Evolutionary conservation across 2,113 vertebrate species (phyloP).

Genomic region (Cyprinus carpio): DNA sequence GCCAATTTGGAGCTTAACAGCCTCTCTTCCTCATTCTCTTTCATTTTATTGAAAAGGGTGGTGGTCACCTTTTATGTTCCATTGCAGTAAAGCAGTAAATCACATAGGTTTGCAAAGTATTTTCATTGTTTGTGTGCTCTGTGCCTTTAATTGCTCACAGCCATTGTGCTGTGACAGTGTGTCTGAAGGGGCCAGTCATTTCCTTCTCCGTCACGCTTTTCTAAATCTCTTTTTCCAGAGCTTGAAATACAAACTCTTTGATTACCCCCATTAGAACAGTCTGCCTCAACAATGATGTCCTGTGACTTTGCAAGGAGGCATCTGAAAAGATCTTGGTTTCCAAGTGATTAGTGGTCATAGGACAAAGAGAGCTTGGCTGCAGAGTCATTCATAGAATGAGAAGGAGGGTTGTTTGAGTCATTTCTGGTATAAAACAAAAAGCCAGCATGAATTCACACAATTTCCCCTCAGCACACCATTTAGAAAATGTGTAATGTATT

Average conservation of each 20-base stretch:
- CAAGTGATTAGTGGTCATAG: neutral
- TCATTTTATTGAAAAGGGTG: neutral
- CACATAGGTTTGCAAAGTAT: neutral
- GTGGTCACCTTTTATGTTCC: slow-evolving; percentile 1
- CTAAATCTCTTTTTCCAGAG: slow-evolving; percentile 19
- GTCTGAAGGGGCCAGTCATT: neutral
- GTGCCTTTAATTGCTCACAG: slow-evolving; percentile 4
- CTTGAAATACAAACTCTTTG: slow-evolving; percentile 19
- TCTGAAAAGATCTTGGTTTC: slow-evolving; percentile 20
- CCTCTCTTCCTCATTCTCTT: neutral
- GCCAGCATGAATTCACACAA: neutral
- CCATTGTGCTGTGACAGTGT: neutral
- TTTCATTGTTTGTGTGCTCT: neutral
- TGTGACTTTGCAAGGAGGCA: slow-evolving; percentile 15
- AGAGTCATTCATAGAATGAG: neutral
- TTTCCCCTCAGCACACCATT: neutral
- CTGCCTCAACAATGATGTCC: neutral
- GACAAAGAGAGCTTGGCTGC: slow-evolving; percentile 3
- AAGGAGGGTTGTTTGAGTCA: neutral
- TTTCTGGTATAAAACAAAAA: neutral
- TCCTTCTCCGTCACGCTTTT: slow-evolving; percentile 23
- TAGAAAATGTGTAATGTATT: neutral
- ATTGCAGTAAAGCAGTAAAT: neutral
- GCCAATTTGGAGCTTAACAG: neutral
- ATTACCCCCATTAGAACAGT: neutral